These are phyloP conservation scores for Mormyrops boulengeri DNA, from an alignment of 2,797 vertebrate genomes.

Conservation along the genomic window DNA sequence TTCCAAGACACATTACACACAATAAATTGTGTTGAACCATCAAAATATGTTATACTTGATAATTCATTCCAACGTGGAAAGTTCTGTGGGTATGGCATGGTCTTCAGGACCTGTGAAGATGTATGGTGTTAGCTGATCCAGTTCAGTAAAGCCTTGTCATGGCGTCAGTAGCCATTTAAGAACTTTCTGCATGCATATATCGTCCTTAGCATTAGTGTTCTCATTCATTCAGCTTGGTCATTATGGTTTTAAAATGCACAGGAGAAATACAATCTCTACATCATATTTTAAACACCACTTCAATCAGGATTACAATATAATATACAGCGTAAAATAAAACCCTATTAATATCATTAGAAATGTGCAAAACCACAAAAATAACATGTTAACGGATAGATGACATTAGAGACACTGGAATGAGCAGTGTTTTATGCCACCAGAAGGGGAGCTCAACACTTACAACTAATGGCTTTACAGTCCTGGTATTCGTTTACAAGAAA, in stretches of 20 bases:
- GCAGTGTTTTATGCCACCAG: not conserved
- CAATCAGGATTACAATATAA: not conserved
- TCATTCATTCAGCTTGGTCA: not conserved
- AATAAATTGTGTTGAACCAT: slow-evolving; percentile 67
- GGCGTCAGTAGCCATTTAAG: not conserved
- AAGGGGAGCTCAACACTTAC: slow-evolving; percentile 38
- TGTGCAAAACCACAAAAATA: not conserved
- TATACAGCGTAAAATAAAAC: not conserved
- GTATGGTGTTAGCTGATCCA: not conserved
- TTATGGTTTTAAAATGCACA: not conserved
- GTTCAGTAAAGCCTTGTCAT: not conserved
- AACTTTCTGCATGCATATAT: not conserved
- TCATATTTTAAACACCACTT: not conserved
- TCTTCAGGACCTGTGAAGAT: not conserved
- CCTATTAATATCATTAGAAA: not conserved
- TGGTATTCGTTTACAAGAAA: slow-evolving; percentile 56
- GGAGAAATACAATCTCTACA: not conserved
- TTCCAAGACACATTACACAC: slow-evolving; percentile 61
- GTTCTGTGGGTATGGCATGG: not conserved
- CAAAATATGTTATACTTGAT: slow-evolving; percentile 32
- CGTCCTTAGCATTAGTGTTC: not conserved
- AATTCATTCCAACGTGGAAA: not conserved
- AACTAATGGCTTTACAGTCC: slow-evolving; percentile 43
- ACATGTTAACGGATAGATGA: not conserved
- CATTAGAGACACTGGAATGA: not conserved